Evolutionary conservation across 1,140 invertebrate species (phyloP), one percentile per base, ranked within the genome.

Genomic region (Hyles euphorbiae): DNA sequence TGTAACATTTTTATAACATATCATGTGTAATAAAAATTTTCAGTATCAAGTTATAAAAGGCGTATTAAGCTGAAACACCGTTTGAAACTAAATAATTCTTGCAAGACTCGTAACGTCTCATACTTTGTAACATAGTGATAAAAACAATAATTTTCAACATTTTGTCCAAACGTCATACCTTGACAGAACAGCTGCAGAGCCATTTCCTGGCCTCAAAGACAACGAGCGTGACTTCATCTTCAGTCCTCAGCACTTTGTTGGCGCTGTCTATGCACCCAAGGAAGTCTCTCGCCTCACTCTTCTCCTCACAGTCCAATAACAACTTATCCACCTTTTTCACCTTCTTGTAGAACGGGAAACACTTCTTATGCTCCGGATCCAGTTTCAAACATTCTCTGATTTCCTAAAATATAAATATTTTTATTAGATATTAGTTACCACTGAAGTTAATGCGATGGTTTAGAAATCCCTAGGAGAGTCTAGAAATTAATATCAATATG

Each of bases 341-440:
- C 82, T 97, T 98, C 82, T 99, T 99, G 87, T 99, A 99, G 76
- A 98, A 94, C n/a, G 95, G 92, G 87, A 94, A 98, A 89, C 98
- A 99, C 60, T 95, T 90, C 87, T 98, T 98, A 86, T 99, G 97
- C 74, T 99, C 99, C 0, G 98, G 98, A 90, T 99, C 98, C 33
- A 99, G 90, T 89, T 98, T 99, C 7, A 99, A 91, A 87, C 99
- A 99, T 88, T 99, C 98, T 32, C 98, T 92, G 67, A 99, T 95
- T 90, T 98, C 96, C 84, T 95, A 94, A 69, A 45, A 58, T 7
- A 22, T 22, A 22, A 22, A 1, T 22, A 22, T 22, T 22, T 22
- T 22, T 22, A 22, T 22, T 22, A 22, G 2, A 22, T 22, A 22
- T 22, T 22, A 22, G 22, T 22, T 1, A 22, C 2, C 22, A 22